phyloP scores from a whole-genome alignment of 2,888 invertebrate genomes.

The Chelonus formosanus region DNA sequence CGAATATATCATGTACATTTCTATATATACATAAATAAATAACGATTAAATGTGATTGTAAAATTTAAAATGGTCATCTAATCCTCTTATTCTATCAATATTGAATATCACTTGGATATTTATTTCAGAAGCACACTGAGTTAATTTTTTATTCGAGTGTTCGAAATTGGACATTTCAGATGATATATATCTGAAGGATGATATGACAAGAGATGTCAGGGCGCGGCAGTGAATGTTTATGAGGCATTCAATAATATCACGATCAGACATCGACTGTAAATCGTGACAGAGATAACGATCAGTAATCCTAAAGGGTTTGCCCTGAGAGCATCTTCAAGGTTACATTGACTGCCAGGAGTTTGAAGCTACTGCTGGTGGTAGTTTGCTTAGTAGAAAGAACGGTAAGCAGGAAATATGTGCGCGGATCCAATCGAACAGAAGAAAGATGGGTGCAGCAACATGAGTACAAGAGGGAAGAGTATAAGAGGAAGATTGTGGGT shows the following conservation, averaged over 20 bases:
- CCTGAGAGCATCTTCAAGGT: constrained; percentile 50
- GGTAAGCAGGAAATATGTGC: constrained; percentile 50
- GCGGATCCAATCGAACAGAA: constrained; percentile 37
- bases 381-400: constrained; percentile 37
- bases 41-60: too few species aligned
- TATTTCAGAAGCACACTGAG: neutral
- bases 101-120: neutral
- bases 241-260: constrained; percentile 48
- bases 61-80: too few species aligned
- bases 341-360: constrained; percentile 16
- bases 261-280: constrained; percentile 43
- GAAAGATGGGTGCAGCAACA: constrained; percentile 5
- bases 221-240: constrained; percentile 1
- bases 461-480: neutral
- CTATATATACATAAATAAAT: too few species aligned
- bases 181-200: constrained; percentile 18
- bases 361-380: constrained; percentile 38
- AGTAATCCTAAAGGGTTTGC: constrained; percentile 46
- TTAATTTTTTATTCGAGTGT: too few species aligned
- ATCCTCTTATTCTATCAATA: too few species aligned
- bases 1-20: neutral
- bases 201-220: constrained; percentile 15
- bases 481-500: constrained; percentile 21
- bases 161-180: too few species aligned
- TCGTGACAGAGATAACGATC: constrained; percentile 53